A percentile compares a stretch with the other conserved stretches of the same genome.
Evolutionary conservation across 2,888 invertebrate species (phyloP).

Genomic region (Polymixis flavicincta): DNA sequence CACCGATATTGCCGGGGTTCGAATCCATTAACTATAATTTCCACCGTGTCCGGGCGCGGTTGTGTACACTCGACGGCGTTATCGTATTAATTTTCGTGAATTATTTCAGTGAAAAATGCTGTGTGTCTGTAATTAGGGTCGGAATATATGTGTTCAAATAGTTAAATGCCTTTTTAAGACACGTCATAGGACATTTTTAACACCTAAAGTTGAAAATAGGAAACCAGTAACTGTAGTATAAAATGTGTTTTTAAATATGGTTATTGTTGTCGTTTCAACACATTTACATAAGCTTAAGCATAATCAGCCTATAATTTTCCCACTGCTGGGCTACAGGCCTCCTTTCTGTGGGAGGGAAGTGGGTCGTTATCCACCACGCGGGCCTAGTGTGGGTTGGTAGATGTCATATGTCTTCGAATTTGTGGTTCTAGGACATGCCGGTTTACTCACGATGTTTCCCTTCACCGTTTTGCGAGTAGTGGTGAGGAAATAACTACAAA

Average conservation of each 20-base stretch:
- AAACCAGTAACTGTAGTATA: background rate
- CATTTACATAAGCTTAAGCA: background rate
- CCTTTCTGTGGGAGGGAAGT: too few species aligned
- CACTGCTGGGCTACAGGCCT: too few species aligned
- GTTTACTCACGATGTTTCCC: too few species aligned
- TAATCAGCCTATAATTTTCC: too few species aligned
- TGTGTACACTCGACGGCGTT: slow-evolving; percentile 58
- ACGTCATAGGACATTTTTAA: background rate
- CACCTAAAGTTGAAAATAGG: background rate
- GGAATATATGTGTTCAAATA: background rate
- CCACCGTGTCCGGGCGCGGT: slow-evolving; percentile 62
- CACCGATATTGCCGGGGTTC: slow-evolving; percentile 83
- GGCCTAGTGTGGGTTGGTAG: too few species aligned
- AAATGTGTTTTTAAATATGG: background rate
- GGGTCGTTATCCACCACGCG: too few species aligned
- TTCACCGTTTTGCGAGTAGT: too few species aligned
- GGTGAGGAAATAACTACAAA: too few species aligned
- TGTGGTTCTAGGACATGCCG: too few species aligned
- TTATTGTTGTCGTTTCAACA: too few species aligned
- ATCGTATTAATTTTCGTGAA: slow-evolving; percentile 51
- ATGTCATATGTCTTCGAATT: too few species aligned
- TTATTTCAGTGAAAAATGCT: slow-evolving; percentile 27
- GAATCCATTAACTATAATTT: slow-evolving; percentile 86
- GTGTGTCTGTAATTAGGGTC: background rate
- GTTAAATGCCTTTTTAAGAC: background rate